Conservation (phyloP, 2,888 invertebrate genomes). For the Pecten maximus region DNA sequence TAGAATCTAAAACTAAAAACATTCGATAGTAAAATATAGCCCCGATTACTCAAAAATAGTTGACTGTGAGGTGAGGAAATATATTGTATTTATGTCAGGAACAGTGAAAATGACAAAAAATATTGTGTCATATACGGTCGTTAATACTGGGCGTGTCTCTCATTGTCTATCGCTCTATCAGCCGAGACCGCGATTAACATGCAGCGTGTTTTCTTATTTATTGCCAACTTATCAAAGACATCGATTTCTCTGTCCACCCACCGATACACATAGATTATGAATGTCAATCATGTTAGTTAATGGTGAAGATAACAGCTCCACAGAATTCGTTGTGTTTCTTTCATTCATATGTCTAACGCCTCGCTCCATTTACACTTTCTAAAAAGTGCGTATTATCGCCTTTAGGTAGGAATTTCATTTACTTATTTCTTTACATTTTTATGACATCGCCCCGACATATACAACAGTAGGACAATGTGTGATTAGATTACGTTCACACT, state of each 20-base stretch:
- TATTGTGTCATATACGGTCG: neutral
- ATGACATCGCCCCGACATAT: no score
- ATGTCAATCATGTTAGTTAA: neutral
- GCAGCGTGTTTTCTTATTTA: neutral
- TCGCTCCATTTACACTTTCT: no score
- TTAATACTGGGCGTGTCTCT: neutral
- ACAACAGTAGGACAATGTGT: no score
- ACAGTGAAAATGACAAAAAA: neutral
- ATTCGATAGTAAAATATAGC: no score
- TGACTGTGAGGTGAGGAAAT: neutral
- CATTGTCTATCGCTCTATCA: neutral
- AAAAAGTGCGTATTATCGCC: no score
- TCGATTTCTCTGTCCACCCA: constrained; percentile 17
- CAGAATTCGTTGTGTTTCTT: no score
- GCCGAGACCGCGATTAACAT: neutral
- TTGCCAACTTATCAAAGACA: constrained; percentile 1
- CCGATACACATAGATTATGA: neutral
- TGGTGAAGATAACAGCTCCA: neutral
- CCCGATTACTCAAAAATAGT: no score
- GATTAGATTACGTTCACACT: no score
- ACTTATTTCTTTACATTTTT: no score
- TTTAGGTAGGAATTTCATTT: no score
- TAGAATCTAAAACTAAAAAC: no score
- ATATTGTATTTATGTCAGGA: neutral
- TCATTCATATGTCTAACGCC: no score